A percentile compares a stretch with the other conserved stretches of the same genome.
Conservation (phyloP, 2,888 invertebrate species). For the Eristalinus aeneus region DNA sequence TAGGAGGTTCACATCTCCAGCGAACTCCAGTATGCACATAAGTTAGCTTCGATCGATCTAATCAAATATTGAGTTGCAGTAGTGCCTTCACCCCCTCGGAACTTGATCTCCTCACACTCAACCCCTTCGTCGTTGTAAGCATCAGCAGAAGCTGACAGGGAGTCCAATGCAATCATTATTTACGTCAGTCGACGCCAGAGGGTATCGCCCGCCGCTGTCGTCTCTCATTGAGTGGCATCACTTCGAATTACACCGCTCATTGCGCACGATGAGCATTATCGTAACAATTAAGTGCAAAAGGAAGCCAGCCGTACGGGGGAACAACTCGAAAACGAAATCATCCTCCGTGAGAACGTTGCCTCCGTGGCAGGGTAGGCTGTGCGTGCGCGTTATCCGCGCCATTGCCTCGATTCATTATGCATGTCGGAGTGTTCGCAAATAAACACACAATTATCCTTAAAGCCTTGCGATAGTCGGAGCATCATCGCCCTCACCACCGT, state of each 20-base stretch:
- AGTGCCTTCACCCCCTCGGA: too few species aligned
- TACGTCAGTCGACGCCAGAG: neutral
- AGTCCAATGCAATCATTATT: neutral
- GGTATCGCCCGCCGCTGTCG: neutral
- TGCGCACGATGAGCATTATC: slow-evolving; percentile 22
- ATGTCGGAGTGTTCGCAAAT: neutral
- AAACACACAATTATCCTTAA: slow-evolving; percentile 44
- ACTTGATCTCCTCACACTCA: neutral
- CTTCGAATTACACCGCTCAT: slow-evolving; percentile 25
- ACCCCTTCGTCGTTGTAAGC: neutral
- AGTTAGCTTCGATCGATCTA: neutral
- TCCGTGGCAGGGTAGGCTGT: slow-evolving; percentile 5
- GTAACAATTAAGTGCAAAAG: slow-evolving; percentile 43
- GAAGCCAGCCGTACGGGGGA: neutral
- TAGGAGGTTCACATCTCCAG: too few species aligned
- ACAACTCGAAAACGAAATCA: neutral
- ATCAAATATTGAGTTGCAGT: neutral
- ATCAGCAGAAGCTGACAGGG: neutral
- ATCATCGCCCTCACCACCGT: slow-evolving; percentile 10
- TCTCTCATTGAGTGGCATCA: neutral
- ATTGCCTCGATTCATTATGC: neutral
- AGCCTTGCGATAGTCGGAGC: neutral
- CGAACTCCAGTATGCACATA: neutral
- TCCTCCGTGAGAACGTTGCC: neutral
- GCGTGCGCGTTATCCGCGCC: slow-evolving; percentile 20